These are phyloP conservation scores for Gobionotothen gibberifrons DNA, from an alignment of 2,797 vertebrate genomes.

Conservation along the genomic window DNA sequence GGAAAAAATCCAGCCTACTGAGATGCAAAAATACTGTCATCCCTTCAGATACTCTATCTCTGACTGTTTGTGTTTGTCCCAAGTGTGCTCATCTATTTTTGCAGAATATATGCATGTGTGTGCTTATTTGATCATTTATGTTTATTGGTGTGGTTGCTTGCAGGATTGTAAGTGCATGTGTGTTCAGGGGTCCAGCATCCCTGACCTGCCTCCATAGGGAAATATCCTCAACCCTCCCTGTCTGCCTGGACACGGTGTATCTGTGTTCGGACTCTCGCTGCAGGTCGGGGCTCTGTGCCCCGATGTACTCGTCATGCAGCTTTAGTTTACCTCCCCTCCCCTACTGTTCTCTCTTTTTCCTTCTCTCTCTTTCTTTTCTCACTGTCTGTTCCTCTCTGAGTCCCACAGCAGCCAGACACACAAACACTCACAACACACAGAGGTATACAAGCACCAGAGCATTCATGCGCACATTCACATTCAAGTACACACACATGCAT, in stretches of 20 bases:
- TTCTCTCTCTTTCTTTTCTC: constrained; percentile 11
- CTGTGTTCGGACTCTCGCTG: constrained; percentile 68
- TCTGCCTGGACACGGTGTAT: constrained; percentile 66
- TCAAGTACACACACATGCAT: constrained; percentile 69
- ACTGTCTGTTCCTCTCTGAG: constrained; percentile 36
- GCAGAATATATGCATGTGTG: constrained; percentile 25
- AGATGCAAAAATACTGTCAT: constrained; percentile 34
- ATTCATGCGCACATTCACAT: constrained; percentile 68
- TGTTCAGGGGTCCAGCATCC: constrained; percentile 52
- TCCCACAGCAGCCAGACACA: constrained; percentile 65
- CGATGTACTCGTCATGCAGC: constrained; percentile 74
- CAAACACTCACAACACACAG: constrained; percentile 65
- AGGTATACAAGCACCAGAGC: constrained; percentile 68
- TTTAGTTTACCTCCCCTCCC: constrained; percentile 66
- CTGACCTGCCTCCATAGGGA: constrained; percentile 56
- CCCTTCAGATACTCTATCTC: neutral
- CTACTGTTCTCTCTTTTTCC: constrained; percentile 22
- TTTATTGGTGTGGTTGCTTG: constrained; percentile 22
- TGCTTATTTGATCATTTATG: constrained; percentile 32
- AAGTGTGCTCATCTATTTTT: constrained; percentile 23
- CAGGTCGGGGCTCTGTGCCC: constrained; percentile 57
- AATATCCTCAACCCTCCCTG: constrained; percentile 60
- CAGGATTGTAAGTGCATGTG: constrained; percentile 38
- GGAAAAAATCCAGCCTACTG: constrained; percentile 19
- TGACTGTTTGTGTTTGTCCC: constrained; percentile 22